These are phyloP conservation scores for Puntigrus tetrazona DNA, from an alignment of 2,113 vertebrate species.

Conservation along the genomic window DNA sequence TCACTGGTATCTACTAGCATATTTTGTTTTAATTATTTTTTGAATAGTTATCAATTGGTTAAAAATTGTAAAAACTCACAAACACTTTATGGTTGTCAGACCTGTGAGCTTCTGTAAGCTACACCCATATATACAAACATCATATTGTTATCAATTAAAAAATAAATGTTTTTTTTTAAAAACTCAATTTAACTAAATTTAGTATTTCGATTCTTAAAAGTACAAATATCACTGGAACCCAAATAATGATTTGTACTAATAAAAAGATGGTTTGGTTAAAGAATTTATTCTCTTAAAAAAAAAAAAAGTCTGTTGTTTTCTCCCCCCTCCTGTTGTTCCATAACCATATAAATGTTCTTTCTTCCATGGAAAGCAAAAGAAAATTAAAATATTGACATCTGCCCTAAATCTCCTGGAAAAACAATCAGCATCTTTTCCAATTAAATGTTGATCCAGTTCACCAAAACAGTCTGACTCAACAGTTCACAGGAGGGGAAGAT, in stretches of 20 bases:
- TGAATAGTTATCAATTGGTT: background rate
- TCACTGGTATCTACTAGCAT: background rate
- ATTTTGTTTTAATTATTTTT: background rate
- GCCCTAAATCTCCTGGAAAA: constrained; percentile 16
- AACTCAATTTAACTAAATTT: too few relatives aligned
- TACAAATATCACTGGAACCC: background rate
- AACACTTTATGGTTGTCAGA: too few relatives aligned
- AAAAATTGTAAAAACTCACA: too few relatives aligned
- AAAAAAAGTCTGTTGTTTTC: background rate
- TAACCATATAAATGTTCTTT: background rate
- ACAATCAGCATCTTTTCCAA: constrained; percentile 17
- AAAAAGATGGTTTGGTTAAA: background rate
- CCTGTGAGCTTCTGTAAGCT: background rate
- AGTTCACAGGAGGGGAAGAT: constrained; percentile 16
- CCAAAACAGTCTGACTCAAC: constrained; percentile 11
- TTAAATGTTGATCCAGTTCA: constrained; percentile 20
- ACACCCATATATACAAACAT: background rate
- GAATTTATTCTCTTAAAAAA: background rate
- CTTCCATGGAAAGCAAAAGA: background rate
- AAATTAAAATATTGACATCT: background rate
- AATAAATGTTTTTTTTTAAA: too few relatives aligned
- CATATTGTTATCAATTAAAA: too few relatives aligned
- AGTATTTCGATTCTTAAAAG: background rate
- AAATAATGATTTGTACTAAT: background rate
- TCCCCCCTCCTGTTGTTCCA: background rate